A percentile compares a stretch with the other conserved stretches of the same genome.
Evolutionary conservation across 2,888 invertebrate genomes (phyloP).

Genomic region (Spialia ferax): DNA sequence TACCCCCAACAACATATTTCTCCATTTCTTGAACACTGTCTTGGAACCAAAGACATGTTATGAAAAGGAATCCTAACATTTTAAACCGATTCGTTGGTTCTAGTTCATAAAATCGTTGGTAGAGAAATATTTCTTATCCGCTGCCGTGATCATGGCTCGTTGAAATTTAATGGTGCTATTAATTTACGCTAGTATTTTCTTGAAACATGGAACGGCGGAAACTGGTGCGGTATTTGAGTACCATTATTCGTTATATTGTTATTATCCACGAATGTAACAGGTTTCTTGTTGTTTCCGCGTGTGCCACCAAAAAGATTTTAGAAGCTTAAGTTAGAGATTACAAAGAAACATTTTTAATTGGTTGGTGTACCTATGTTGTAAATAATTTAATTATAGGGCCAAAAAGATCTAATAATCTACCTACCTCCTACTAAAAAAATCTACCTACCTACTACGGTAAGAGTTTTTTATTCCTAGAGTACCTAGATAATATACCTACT

Average conservation of each 20-base stretch:
- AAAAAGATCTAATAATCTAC: too few species aligned
- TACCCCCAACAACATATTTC: slow-evolving; percentile 45
- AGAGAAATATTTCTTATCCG: slow-evolving; percentile 29
- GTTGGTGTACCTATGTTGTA: too few species aligned
- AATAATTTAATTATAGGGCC: too few species aligned
- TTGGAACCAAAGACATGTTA: not conserved
- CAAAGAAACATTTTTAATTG: too few species aligned
- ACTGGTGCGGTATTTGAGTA: slow-evolving; percentile 25
- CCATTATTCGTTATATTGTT: not conserved
- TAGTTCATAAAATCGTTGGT: slow-evolving; percentile 14
- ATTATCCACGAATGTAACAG: not conserved
- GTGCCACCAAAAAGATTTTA: too few species aligned
- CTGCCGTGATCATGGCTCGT: slow-evolving; percentile 24
- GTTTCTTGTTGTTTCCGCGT: not conserved
- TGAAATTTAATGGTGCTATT: slow-evolving; percentile 30
- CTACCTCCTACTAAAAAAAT: too few species aligned
- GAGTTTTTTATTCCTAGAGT: too few species aligned
- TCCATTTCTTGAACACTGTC: slow-evolving; percentile 1
- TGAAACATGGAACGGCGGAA: slow-evolving; percentile 21
- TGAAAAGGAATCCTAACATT: not conserved
- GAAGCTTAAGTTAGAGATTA: too few species aligned
- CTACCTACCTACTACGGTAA: too few species aligned
- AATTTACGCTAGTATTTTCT: slow-evolving; percentile 32
- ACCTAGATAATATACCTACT: too few species aligned
- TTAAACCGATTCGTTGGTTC: not conserved